Conservation (phyloP, 2,113 vertebrate species). For the Toxostoma redivivum region DNA sequence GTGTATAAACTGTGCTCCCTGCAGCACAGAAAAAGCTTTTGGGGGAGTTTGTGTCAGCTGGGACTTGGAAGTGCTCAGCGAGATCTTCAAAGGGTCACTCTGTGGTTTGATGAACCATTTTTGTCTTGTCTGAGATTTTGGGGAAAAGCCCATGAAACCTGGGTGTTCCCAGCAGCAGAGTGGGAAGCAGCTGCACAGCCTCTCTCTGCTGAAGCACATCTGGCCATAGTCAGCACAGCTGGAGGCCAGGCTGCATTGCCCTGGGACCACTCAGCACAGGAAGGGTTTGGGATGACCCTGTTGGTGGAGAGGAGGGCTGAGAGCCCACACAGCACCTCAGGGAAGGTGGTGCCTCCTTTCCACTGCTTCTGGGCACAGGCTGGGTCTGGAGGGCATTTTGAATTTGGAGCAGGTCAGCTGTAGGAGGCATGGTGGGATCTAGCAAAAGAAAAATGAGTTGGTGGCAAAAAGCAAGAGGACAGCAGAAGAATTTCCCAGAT, state of each 20-base stretch:
- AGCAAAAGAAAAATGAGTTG: neutral
- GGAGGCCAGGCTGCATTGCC: neutral
- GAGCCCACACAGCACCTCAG: neutral
- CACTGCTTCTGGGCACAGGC: neutral
- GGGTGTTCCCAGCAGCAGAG: neutral
- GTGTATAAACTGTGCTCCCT: neutral
- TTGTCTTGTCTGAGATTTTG: neutral
- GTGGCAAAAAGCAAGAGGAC: neutral
- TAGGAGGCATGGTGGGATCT: neutral
- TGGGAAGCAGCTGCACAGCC: neutral
- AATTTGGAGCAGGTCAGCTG: neutral
- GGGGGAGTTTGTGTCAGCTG: neutral
- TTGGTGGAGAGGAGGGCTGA: neutral
- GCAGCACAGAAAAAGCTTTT: neutral
- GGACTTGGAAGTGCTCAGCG: rapidly evolving
- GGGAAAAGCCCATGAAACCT: rapidly evolving
- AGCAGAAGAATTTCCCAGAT: neutral
- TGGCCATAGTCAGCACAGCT: neutral
- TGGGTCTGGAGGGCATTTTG: neutral
- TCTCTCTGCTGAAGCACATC: neutral
- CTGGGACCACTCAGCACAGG: neutral
- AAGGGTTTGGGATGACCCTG: neutral
- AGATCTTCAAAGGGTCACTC: neutral
- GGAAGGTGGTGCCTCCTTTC: neutral
- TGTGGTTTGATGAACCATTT: neutral